Evolutionary conservation across 2,113 vertebrate genomes (phyloP).

Genomic region (Calonectris borealis): DNA sequence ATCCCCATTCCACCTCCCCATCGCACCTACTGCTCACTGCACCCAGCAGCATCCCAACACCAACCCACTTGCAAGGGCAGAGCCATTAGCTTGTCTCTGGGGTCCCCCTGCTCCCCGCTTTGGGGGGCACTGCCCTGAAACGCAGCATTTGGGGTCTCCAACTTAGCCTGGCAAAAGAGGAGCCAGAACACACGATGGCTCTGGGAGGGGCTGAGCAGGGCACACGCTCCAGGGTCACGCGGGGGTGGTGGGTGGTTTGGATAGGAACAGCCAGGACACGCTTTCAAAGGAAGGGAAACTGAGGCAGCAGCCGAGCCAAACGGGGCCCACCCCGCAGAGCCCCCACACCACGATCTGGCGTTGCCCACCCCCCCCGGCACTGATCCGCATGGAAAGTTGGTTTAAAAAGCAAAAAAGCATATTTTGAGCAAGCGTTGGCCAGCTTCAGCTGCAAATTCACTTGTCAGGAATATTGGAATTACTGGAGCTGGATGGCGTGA

Average conservation of each 20-base stretch:
- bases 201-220: background rate
- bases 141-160: rapidly evolving
- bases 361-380: background rate
- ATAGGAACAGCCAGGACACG: background rate
- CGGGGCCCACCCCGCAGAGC: rapidly evolving
- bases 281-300: background rate
- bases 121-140: background rate
- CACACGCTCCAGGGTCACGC: rapidly evolving
- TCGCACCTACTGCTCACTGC: rapidly evolving
- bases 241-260: background rate
- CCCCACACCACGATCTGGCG: rapidly evolving
- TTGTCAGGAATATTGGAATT: background rate
- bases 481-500: background rate
- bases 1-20: no score
- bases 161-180: background rate
- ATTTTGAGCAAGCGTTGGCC: background rate
- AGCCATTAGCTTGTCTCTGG: background rate
- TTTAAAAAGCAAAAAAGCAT: background rate
- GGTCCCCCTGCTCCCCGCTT: background rate
- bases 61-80: background rate
- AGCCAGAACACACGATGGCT: background rate
- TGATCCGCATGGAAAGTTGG: background rate
- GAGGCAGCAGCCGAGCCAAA: background rate
- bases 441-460: background rate
- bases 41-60: background rate